Evolutionary conservation across 2,113 vertebrate species (phyloP), one percentile per base, ranked within the genome.

Genomic region (Nipponia nippon): DNA sequence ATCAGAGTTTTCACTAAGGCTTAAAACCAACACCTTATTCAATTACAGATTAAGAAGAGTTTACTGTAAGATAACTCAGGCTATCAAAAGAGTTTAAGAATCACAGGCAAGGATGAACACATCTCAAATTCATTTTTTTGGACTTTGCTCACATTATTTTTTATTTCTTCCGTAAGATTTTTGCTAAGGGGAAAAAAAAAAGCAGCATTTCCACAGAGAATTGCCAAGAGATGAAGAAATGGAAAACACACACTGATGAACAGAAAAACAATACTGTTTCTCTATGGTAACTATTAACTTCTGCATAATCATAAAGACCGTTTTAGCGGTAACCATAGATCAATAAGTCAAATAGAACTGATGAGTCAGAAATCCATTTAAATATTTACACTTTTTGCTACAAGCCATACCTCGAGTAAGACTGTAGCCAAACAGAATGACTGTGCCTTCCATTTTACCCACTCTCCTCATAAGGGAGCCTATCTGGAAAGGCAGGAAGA

Each of bases 151-250:
- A 40, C 29, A 8, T 81, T 52, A 49, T 66, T 81, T 89, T 81
- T 91, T 76, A 85, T 83, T 79, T 95, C 56, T 95, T 82, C 59
- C 1, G 1, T 27, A 36, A 83, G 52, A 76, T 77, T 90, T 80
- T 52, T 59, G 87, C 75, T 80, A 61, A 71, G 50, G 47, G 13
- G 9, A 21, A 61, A 75, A 72, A 73, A 67, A 55, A 67, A 56
- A 13, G 21, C 58, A 92, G 29, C 58, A 66, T 84, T 96, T 95
- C 92, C 89, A 95, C 66, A 76, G 53, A 84, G 75, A 95, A 94
- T 59, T 86, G 94, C 96, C 93, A 97, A 94, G 78, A 94, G 92
- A 89, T 95, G 92, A 97, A 97, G 89, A 90, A 96, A 96, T 94
- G 93, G 96, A 95, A 95, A 96, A 96, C 52, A 56, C 23, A 34